phyloP scores from a whole-genome alignment of 2,888 invertebrate species.

The Phania funesta region DNA sequence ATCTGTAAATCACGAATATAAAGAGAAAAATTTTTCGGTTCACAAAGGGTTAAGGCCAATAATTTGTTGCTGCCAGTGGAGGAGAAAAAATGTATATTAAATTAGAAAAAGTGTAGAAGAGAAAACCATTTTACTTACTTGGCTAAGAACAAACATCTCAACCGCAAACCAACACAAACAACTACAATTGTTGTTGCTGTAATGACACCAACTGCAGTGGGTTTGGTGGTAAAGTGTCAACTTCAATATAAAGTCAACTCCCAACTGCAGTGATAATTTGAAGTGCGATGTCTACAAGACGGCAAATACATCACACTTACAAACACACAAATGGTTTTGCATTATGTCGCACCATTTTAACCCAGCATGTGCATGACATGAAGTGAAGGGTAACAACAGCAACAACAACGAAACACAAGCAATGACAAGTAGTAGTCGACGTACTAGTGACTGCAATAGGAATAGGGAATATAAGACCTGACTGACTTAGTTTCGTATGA shows the following conservation, averaged over 20 bases:
- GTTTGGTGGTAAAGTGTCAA: neutral
- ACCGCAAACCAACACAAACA: constrained; percentile 32
- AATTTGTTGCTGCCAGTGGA: neutral
- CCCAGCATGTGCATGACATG: neutral
- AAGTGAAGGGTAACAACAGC: too few relatives aligned
- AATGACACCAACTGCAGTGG: neutral
- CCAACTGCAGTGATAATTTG: neutral
- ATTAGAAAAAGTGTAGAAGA: neutral
- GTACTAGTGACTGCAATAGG: too few relatives aligned
- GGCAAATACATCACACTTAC: neutral
- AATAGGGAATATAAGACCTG: too few relatives aligned
- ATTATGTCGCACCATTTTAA: neutral
- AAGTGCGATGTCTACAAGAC: constrained; percentile 14
- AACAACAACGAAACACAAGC: too few relatives aligned
- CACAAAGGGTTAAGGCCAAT: neutral
- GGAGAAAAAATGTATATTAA: neutral
- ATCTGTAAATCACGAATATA: neutral
- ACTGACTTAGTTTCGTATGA: too few relatives aligned
- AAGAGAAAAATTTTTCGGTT: neutral
- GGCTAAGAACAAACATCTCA: neutral
- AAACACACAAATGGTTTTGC: neutral
- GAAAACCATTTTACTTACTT: constrained; percentile 6
- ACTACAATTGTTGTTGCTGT: neutral
- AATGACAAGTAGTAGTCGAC: too few relatives aligned
- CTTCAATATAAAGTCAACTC: neutral